These are phyloP conservation scores for Pseudomyrmex sp. DNA, from an alignment of 1,140 invertebrate species.

Conservation along the genomic window DNA sequence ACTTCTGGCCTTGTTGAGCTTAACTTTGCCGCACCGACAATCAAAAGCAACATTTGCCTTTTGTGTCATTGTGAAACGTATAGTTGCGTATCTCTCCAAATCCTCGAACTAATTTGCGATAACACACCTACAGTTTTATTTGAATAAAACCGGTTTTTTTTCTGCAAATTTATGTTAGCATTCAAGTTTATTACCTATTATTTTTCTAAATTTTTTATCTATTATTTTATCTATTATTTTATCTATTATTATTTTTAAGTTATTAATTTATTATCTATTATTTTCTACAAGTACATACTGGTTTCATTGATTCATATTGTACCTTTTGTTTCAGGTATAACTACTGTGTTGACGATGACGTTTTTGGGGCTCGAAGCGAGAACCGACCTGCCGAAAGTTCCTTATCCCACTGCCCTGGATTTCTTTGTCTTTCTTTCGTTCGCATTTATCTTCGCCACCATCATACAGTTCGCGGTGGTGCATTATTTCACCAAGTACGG, in stretches of 20 bases:
- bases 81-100: not conserved
- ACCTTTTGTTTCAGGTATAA: slow-evolving; percentile 88
- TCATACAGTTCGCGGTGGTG: slow-evolving; percentile 94
- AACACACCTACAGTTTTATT: not conserved
- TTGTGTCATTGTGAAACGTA: not conserved
- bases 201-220: not conserved
- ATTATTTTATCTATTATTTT: not conserved
- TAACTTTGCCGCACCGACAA: not conserved
- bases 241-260: not conserved
- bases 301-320: not conserved
- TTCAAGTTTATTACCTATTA: too few species aligned
- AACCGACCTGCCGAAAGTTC: slow-evolving; percentile 94
- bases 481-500: slow-evolving; percentile 96
- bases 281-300: too few species aligned
- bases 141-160: not conserved
- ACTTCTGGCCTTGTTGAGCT: slow-evolving; percentile 1
- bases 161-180: too few species aligned
- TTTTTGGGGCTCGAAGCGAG: slow-evolving; percentile 94
- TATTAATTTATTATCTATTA: not conserved
- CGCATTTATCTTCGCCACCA: slow-evolving; percentile 94
- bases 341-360: slow-evolving; percentile 95
- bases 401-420: slow-evolving; percentile 94
- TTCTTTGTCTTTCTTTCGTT: slow-evolving; percentile 95
- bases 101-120: not conserved
- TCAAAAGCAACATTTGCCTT: not conserved